Evolutionary conservation across 1,140 invertebrate genomes (phyloP).

Genomic region (Riptortus pedestris): DNA sequence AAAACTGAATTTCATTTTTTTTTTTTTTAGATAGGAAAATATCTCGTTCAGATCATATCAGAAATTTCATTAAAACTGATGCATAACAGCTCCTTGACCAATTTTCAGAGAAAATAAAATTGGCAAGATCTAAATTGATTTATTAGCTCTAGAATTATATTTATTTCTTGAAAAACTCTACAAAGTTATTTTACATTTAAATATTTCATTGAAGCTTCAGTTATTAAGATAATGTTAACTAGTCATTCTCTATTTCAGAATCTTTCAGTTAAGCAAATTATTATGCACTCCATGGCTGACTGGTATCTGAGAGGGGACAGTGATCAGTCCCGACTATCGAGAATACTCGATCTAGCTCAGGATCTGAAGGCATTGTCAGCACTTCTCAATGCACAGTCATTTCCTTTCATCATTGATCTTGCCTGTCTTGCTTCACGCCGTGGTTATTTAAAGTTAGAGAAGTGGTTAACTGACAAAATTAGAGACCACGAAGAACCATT

Average conservation of each 20-base stretch:
- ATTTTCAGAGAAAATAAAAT: too few species aligned
- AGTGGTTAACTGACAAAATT: conserved; percentile 96
- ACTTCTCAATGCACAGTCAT: conserved; percentile 84
- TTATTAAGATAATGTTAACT: too few species aligned
- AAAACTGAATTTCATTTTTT: too few species aligned
- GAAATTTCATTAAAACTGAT: too few species aligned
- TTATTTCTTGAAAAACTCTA: too few species aligned
- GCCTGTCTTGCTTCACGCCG: conserved; percentile 90
- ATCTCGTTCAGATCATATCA: too few species aligned
- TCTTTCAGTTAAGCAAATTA: conserved; percentile 52
- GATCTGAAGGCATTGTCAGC: conserved; percentile 89
- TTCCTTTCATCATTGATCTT: conserved; percentile 93
- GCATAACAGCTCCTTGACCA: too few species aligned
- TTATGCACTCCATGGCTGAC: conserved; percentile 94
- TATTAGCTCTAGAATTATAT: too few species aligned
- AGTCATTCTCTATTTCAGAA: conserved; percentile 28
- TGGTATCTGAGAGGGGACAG: conserved; percentile 87
- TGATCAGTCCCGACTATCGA: conserved; percentile 82
- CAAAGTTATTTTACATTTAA: too few species aligned
- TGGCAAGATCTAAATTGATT: too few species aligned
- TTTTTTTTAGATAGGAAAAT: too few species aligned
- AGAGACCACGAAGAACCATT: conserved; percentile 85
- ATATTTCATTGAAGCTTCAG: too few species aligned
- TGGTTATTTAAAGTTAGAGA: conserved; percentile 95
- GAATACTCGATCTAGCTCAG: conserved; percentile 94